Conservation (phyloP, 2,113 vertebrate genomes). For the Hyaena hyaena region DNA sequence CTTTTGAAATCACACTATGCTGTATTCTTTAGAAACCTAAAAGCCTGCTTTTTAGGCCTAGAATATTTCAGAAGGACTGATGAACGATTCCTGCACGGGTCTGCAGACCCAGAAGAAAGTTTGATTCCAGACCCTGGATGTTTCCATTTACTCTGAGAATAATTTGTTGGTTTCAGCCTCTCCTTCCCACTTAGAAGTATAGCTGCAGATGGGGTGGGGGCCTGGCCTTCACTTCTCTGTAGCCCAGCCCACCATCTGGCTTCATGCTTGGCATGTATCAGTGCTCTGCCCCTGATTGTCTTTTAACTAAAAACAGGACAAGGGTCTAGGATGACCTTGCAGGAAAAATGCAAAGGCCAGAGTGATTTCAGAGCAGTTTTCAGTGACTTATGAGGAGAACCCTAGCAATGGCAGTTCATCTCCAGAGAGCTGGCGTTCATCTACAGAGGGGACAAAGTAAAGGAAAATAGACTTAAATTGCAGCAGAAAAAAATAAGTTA, state of each 20-base stretch:
- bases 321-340: neutral
- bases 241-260: neutral
- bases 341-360: neutral
- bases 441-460: neutral
- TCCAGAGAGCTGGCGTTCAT: neutral
- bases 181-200: neutral
- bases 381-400: neutral
- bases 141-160: neutral
- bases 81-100: neutral
- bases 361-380: neutral
- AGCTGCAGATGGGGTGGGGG: neutral
- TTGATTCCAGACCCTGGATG: neutral
- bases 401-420: neutral
- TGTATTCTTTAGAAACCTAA: neutral
- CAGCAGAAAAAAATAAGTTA: neutral
- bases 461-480: neutral
- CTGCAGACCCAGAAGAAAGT: neutral
- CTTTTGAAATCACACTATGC: conserved; percentile 11
- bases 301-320: neutral
- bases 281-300: neutral
- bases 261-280: neutral
- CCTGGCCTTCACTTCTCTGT: neutral
- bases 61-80: neutral
- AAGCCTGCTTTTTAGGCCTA: neutral
- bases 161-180: neutral